phyloP scores from a whole-genome alignment of 2,113 vertebrate genomes.

The Chinchilla lanigera region DNA sequence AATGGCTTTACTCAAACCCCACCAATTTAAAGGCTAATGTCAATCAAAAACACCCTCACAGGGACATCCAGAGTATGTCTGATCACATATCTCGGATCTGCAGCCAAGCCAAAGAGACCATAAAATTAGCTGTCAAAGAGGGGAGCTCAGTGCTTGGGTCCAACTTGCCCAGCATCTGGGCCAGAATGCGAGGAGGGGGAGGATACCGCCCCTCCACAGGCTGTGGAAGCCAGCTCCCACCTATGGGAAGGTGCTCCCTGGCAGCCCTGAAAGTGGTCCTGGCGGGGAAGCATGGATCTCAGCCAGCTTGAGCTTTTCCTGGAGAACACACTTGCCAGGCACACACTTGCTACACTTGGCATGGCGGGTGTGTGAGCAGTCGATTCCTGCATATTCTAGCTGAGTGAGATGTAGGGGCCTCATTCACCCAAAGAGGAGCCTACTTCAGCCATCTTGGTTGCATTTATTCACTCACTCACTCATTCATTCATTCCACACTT shows the following conservation, averaged over 20 bases:
- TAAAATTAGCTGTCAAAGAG: neutral
- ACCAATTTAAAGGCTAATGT: neutral
- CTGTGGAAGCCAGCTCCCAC: neutral
- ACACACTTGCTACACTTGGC: neutral
- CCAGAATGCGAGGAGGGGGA: neutral
- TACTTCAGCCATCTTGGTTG: neutral
- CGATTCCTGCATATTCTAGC: neutral
- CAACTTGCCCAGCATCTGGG: neutral
- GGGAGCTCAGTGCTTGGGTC: neutral
- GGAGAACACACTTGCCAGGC: neutral
- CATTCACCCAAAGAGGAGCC: neutral
- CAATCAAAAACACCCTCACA: neutral
- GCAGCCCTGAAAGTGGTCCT: neutral
- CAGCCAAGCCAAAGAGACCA: neutral
- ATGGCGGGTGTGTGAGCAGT: neutral
- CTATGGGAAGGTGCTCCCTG: neutral
- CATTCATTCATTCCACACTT: neutral
- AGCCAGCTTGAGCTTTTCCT: neutral
- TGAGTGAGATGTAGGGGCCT: neutral
- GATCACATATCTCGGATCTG: neutral
- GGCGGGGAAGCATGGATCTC: neutral
- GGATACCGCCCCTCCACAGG: neutral
- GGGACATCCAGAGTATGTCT: neutral
- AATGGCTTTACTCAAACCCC: neutral
- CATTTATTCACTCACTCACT: neutral